These are phyloP conservation scores for Ceyx cyanopectus DNA, from an alignment of 2,113 vertebrate species.

Conservation along the genomic window DNA sequence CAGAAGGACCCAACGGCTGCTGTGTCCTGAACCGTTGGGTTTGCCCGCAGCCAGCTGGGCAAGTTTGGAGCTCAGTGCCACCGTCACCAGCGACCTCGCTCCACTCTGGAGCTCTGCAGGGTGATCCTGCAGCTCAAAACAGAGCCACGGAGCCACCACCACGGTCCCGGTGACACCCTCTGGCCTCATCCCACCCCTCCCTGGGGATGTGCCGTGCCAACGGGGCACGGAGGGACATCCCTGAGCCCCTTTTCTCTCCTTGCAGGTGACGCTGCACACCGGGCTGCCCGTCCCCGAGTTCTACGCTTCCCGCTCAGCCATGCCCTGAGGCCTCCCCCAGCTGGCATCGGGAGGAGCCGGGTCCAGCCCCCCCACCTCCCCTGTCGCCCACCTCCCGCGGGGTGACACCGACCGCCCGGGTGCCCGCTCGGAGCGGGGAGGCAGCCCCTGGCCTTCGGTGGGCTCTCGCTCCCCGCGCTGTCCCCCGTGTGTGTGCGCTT, in stretches of 20 bases:
- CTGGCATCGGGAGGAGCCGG: slow-evolving; percentile 38
- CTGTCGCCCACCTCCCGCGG: not conserved
- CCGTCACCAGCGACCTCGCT: not conserved
- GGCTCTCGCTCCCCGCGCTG: not conserved
- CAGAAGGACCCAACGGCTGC: not conserved
- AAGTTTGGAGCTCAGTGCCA: accelerated
- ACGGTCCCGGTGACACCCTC: not conserved
- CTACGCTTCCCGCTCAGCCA: slow-evolving; percentile 86
- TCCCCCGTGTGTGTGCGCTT: slow-evolving; percentile 53
- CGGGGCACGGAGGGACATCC: accelerated
- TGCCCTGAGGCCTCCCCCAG: slow-evolving; percentile 63
- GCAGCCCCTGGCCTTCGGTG: not conserved
- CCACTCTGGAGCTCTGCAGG: not conserved
- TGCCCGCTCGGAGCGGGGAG: not conserved
- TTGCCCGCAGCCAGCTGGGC: not conserved
- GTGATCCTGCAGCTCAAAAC: not conserved
- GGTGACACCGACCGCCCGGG: not conserved
- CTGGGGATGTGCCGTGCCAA: accelerated
- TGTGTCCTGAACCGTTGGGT: accelerated
- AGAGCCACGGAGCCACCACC: not conserved
- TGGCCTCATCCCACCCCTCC: not conserved
- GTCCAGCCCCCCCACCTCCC: no score
- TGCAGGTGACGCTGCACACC: slow-evolving; percentile 94
- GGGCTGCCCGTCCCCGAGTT: slow-evolving; percentile 94
- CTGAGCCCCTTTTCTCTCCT: not conserved